Percentiles rank a stretch among this genome's conserved stretches.
These are phyloP conservation scores for Campoplex capitator DNA, from an alignment of 2,888 invertebrate species.

Conservation along the genomic window DNA sequence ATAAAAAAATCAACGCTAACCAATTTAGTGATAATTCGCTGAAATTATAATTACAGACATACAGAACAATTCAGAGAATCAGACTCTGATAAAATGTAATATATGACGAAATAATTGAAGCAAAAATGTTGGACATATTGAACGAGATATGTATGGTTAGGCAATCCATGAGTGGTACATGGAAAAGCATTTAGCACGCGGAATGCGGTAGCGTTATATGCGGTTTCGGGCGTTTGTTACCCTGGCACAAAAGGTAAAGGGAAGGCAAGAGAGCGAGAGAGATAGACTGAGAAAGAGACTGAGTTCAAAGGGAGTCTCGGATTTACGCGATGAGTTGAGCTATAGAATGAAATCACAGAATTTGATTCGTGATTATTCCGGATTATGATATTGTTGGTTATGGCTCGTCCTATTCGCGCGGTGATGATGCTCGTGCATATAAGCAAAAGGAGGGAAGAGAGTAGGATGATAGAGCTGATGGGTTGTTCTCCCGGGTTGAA, in stretches of 20 bases:
- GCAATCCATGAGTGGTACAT: slow-evolving; percentile 1
- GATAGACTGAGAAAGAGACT: slow-evolving; percentile 6
- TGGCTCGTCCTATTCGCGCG: slow-evolving; percentile 36
- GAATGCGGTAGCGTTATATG: slow-evolving; percentile 17
- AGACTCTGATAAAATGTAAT: background rate
- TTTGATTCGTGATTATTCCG: slow-evolving; percentile 62
- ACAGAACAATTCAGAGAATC: slow-evolving; percentile 1
- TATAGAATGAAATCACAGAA: slow-evolving; percentile 61
- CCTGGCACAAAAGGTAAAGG: background rate
- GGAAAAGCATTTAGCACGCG: slow-evolving; percentile 34
- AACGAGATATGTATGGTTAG: background rate
- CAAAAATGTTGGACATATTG: background rate
- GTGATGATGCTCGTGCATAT: slow-evolving; percentile 48
- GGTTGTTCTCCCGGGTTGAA: slow-evolving; percentile 8
- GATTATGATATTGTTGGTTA: slow-evolving; percentile 66
- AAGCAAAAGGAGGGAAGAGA: slow-evolving; percentile 19
- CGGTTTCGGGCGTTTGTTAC: slow-evolving; percentile 25
- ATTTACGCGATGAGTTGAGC: slow-evolving; percentile 33
- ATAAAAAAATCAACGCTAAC: background rate
- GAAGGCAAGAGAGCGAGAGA: slow-evolving; percentile 18
- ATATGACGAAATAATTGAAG: slow-evolving; percentile 22
- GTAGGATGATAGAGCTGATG: slow-evolving; percentile 3
- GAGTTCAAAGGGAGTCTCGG: slow-evolving; percentile 36
- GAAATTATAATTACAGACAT: background rate
- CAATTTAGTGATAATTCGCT: background rate